Evolutionary conservation across 30 jellyfish, hydroid and myxozoan genomes (phyloP).

Genomic region (Nemopilema nomurai): DNA sequence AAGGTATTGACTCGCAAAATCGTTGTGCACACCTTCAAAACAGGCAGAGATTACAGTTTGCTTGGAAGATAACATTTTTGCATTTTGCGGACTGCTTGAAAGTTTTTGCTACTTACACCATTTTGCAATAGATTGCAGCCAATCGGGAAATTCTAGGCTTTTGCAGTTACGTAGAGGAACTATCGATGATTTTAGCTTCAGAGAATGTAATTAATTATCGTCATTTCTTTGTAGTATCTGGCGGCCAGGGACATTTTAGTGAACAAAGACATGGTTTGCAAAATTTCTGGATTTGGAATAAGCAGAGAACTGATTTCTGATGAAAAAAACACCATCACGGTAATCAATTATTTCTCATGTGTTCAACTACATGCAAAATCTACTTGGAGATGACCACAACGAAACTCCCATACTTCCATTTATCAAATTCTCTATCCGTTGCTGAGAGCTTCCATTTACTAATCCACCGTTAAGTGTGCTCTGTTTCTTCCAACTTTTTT

Average conservation of each 20-base stretch:
- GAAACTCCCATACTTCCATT: background rate
- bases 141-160: no score
- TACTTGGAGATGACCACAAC: background rate
- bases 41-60: no score
- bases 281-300: conserved; percentile 98
- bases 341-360: background rate
- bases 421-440: background rate
- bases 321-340: conserved; percentile 97
- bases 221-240: conserved; percentile 62
- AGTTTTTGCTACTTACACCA: background rate
- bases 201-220: no score
- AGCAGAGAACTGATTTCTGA: conserved; percentile 88
- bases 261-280: conserved; percentile 77
- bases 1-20: no score
- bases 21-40: no score
- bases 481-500: no score
- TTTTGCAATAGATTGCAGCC: no score
- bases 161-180: no score
- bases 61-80: background rate
- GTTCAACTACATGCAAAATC: background rate
- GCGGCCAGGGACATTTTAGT: conserved; percentile 96
- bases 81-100: background rate
- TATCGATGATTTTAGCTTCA: background rate
- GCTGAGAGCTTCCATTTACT: no score
- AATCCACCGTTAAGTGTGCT: no score